Percentiles rank a stretch among this genome's conserved stretches.
These are phyloP conservation scores for Amia ocellicauda DNA, from an alignment of 2,113 vertebrate genomes.

Conservation along the genomic window DNA sequence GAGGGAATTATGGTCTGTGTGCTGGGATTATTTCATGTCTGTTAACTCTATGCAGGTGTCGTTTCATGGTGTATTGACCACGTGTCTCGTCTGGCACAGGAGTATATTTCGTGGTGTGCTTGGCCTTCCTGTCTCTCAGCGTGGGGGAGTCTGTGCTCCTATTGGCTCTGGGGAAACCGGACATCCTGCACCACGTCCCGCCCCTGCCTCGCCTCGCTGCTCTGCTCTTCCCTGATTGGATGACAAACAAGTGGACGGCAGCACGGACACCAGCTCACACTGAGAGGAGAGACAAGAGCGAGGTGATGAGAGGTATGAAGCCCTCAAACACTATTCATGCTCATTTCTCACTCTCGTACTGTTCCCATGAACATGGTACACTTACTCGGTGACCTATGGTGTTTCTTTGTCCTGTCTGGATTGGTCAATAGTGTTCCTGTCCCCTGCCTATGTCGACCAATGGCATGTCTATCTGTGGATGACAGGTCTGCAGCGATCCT, in stretches of 20 bases:
- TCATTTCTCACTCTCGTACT: no score
- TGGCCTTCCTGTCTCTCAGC: conserved; percentile 27
- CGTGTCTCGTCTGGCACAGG: conserved; percentile 9
- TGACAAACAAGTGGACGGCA: not conserved
- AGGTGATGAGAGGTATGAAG: not conserved
- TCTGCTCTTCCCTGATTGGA: conserved; percentile 1
- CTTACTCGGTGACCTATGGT: not conserved
- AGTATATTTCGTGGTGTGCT: conserved; percentile 29
- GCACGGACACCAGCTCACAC: not conserved
- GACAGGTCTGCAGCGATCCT: conserved; percentile 11
- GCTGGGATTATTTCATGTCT: not conserved
- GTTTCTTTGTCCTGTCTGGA: not conserved
- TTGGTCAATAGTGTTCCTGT: no score
- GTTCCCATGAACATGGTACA: not conserved
- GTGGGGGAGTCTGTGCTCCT: conserved; percentile 23
- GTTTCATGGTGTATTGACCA: not conserved
- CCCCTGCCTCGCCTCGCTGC: conserved; percentile 10
- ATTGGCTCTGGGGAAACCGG: conserved; percentile 19
- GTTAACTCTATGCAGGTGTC: not conserved
- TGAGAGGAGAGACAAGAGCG: not conserved
- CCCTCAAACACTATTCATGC: no score
- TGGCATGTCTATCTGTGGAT: not conserved
- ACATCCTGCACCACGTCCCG: conserved; percentile 6
- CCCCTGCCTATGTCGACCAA: not conserved
- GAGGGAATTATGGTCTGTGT: not conserved